Conservation (phyloP, 2,113 vertebrate genomes). For the Illadopsis cleaveri region DNA sequence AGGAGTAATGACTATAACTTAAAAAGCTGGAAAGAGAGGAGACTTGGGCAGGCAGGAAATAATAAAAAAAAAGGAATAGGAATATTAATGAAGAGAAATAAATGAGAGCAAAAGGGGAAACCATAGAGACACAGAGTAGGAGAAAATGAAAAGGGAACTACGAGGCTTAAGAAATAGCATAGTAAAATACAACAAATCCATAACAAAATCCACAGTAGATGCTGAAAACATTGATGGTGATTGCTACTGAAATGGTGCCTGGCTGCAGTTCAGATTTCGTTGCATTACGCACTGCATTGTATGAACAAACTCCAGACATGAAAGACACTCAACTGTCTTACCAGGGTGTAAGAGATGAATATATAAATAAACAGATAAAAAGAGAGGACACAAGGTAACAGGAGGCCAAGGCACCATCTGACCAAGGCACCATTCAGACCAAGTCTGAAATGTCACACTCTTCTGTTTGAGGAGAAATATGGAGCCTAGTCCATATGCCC, state of each 20-base stretch:
- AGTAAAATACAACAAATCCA: neutral
- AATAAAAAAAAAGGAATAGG: neutral
- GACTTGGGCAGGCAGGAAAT: neutral
- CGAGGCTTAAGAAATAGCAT: neutral
- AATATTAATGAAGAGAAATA: constrained; percentile 29
- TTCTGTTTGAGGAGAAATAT: neutral
- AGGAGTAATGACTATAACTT: constrained; percentile 27
- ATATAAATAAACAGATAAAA: neutral
- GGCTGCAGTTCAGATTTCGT: neutral
- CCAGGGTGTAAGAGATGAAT: neutral
- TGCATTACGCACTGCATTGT: neutral
- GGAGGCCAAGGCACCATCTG: neutral
- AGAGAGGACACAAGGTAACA: neutral
- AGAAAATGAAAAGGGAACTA: neutral
- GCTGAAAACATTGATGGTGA: neutral
- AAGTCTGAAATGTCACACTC: neutral
- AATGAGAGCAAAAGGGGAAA: neutral
- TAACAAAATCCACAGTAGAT: neutral
- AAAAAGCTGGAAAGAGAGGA: constrained; percentile 1
- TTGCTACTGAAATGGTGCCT: neutral
- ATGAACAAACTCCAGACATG: neutral
- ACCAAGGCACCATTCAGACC: neutral
- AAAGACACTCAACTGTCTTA: neutral
- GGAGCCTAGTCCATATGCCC: neutral
- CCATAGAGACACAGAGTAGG: neutral